phyloP scores from a whole-genome alignment of 2,888 invertebrate species.

The Tetanocera ferruginea region DNA sequence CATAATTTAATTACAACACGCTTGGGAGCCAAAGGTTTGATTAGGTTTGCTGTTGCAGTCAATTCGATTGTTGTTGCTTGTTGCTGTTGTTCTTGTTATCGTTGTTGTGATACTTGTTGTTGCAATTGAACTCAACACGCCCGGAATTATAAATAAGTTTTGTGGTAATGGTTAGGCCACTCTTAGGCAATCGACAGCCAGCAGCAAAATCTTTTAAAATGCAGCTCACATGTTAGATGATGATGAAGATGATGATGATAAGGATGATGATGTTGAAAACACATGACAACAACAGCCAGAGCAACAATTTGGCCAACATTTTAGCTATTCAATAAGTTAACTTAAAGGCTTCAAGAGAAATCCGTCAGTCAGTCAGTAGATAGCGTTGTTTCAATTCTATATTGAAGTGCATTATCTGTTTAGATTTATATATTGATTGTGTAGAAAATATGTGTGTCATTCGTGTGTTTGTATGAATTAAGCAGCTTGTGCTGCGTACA shows the following conservation, averaged over 20 bases:
- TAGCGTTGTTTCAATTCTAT: too few species aligned
- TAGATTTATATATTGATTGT: too few species aligned
- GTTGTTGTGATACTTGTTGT: constrained; percentile 1
- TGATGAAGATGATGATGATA: not conserved
- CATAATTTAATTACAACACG: constrained; percentile 63
- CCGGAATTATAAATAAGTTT: not conserved
- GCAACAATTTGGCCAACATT: not conserved
- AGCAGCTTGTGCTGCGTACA: too few species aligned
- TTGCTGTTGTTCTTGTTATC: not conserved
- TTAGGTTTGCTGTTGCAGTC: not conserved
- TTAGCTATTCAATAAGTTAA: not conserved
- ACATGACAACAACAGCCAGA: not conserved
- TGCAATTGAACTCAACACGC: not conserved
- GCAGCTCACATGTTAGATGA: too few species aligned
- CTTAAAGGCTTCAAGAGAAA: too few species aligned
- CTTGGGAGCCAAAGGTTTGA: not conserved
- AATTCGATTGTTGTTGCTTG: not conserved
- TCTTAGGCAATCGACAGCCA: not conserved
- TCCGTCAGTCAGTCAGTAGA: too few species aligned
- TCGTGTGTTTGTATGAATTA: too few species aligned
- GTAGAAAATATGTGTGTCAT: too few species aligned
- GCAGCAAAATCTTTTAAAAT: not conserved
- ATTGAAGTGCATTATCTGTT: too few species aligned
- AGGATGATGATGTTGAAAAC: not conserved
- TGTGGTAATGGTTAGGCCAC: not conserved